These are phyloP conservation scores for Zygogramma bicolorata DNA, from an alignment of 2,888 invertebrate species.

Conservation along the genomic window DNA sequence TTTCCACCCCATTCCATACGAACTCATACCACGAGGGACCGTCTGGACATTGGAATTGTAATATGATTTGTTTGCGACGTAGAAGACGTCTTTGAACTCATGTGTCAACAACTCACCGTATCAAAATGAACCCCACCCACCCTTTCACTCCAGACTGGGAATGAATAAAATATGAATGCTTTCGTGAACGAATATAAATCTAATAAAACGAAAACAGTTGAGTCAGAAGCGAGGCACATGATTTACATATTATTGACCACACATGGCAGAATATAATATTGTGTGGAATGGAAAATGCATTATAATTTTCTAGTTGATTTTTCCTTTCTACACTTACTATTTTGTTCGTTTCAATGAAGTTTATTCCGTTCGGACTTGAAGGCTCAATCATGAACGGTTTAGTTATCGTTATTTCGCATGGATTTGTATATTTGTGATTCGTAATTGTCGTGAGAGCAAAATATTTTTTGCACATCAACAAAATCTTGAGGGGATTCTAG, in stretches of 20 bases:
- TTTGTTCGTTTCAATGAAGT: too few species aligned
- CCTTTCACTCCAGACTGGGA: neutral
- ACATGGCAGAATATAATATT: neutral
- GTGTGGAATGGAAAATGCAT: neutral
- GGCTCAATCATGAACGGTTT: too few species aligned
- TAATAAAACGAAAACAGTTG: conserved; percentile 11
- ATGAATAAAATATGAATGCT: conserved; percentile 22
- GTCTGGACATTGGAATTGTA: neutral
- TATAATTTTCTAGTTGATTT: too few species aligned
- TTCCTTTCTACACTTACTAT: too few species aligned
- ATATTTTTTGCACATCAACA: too few species aligned
- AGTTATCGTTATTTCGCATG: too few species aligned
- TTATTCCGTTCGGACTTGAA: too few species aligned
- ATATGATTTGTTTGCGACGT: neutral
- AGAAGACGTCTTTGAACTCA: neutral
- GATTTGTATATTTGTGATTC: too few species aligned
- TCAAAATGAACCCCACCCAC: neutral
- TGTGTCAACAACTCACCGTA: neutral
- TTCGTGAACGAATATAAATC: neutral
- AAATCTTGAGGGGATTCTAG: too few species aligned
- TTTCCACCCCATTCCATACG: too few species aligned
- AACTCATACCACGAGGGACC: neutral
- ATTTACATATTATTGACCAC: conserved; percentile 2
- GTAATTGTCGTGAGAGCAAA: too few species aligned
- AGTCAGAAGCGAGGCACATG: neutral